Percentiles rank a stretch among this genome's conserved stretches.
Conservation (phyloP, 35 echinoderm and acorn worm genomes). For the Apostichopus japonicus region DNA sequence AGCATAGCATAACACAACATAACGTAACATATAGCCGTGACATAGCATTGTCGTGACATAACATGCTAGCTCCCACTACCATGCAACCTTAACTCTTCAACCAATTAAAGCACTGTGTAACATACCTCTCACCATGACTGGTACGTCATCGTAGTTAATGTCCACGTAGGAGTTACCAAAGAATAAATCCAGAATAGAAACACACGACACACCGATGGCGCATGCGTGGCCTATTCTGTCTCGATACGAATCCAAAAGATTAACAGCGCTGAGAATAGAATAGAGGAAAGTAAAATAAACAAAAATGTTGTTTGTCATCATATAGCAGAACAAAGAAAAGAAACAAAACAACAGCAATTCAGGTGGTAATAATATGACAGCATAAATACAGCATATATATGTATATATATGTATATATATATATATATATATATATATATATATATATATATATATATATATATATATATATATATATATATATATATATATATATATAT, state of each 20-base stretch:
- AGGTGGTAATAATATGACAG: neutral
- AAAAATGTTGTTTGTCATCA: neutral
- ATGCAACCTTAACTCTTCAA: no score
- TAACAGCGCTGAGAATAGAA: slow-evolving; percentile 42
- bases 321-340: neutral
- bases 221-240: slow-evolving; percentile 58
- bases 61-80: no score
- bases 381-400: no score
- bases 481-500: no score
- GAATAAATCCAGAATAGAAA: slow-evolving; percentile 62
- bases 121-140: slow-evolving; percentile 65
- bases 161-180: slow-evolving; percentile 64
- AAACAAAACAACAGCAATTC: neutral
- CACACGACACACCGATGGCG: slow-evolving; percentile 61
- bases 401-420: no score
- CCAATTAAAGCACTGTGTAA: no score
- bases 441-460: no score
- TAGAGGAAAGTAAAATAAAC: neutral
- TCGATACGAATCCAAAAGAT: slow-evolving; percentile 62
- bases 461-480: no score
- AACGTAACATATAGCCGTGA: no score
- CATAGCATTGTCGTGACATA: no score
- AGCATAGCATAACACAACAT: no score
- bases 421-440: no score
- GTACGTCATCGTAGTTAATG: slow-evolving; percentile 50